Evolutionary conservation across 2,797 vertebrate genomes (phyloP), one percentile per base, ranked within the genome.

Genomic region (Chloroceryle amazona): DNA sequence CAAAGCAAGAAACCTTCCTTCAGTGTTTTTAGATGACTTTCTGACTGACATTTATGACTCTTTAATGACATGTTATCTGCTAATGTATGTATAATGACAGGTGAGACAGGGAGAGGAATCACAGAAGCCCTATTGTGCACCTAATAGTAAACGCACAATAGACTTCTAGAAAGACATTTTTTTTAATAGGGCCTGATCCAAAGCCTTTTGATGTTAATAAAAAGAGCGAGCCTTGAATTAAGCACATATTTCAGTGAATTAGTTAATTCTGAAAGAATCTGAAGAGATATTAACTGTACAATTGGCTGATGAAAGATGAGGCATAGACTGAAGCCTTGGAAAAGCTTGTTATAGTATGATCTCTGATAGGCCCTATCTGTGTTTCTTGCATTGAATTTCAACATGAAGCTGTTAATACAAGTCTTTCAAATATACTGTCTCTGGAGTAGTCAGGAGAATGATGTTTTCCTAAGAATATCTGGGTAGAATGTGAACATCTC

Each of bases 201-300:
- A 93, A 70, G n/a, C 28, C 58, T 81, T 96, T 90, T 93, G 86
- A 95, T 91, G 73, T 84, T 94, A 90, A 60, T 90, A 52, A 90
- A 88, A 66, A 89, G 51, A 93, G 44, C 6, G 37, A 66, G 17
- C 54, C 94, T 95, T 82, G 82, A 91, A 75, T 86, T 74, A 88
- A 35, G 62, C 18, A 37, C 42, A 33, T 70, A 60, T 58, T 81
- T 79, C 51, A 86, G 87, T 71, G 70, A 75, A 67, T 90, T 89
- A 90, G 74, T 75, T 78, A 93, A 68, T 58, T 88, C n/a, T 88
- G 72, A 86, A 94, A 70, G 76, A 93, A 81, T 89, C 51, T 33
- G 51, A 70, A 73, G 65, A 75, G 31, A 73, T 93, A 18, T 57
- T 91, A 90, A 63, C 58, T 93, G 47, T 65, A 26, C 72, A 81